Evolutionary conservation across 35 echinoderm and acorn worm genomes (phyloP).

Genomic region (Acanthaster planci): DNA sequence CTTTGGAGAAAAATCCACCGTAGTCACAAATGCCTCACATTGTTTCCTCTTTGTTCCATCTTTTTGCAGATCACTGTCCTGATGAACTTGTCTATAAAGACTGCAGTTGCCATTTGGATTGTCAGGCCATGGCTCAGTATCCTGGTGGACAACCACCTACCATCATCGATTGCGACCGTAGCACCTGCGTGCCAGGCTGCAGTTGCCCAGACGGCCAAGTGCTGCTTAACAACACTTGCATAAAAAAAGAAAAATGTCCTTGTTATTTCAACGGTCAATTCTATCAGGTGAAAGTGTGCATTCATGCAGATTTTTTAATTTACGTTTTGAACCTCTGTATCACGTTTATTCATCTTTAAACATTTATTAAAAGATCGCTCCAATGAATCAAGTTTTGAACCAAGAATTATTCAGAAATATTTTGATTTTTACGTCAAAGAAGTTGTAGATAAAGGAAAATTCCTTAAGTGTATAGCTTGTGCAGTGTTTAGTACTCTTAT

Average conservation of each 20-base stretch:
- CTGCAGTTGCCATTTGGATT: neutral
- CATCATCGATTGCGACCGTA: constrained; percentile 20
- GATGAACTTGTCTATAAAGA: neutral
- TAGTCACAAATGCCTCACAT: neutral
- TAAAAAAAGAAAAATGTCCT: constrained; percentile 32
- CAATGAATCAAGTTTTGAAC: too few species aligned
- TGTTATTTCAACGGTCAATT: neutral
- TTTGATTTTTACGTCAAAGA: too few species aligned
- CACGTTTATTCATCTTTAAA: too few species aligned
- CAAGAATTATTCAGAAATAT: too few species aligned
- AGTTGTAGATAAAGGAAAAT: too few species aligned
- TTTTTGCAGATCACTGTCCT: neutral
- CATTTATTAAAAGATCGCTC: too few species aligned
- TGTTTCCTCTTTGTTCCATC: neutral
- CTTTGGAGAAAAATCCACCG: neutral
- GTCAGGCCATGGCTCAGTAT: neutral
- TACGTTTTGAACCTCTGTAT: too few species aligned
- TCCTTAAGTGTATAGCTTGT: too few species aligned
- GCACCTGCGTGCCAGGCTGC: constrained; percentile 63
- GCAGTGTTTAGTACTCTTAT: too few species aligned
- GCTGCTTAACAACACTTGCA: constrained; percentile 30
- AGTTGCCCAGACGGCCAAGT: constrained; percentile 62
- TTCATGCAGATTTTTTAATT: too few species aligned
- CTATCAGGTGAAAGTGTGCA: neutral
- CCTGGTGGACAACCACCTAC: neutral